Base-by-base conservation (phyloP, 2,797 vertebrate genomes). In the Corythornis leucogaster region DNA sequence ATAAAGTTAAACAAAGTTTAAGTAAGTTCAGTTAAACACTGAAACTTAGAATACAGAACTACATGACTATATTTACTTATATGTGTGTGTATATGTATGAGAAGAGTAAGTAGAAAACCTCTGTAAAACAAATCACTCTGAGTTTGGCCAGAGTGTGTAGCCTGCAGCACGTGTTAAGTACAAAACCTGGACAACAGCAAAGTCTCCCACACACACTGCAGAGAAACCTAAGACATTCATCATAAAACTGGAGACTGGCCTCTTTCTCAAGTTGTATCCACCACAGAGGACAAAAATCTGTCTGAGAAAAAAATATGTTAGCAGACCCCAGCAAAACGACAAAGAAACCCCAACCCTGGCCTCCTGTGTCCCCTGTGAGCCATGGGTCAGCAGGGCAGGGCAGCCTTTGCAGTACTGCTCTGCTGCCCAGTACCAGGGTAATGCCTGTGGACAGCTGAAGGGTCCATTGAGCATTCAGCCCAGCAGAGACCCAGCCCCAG, bases 321-420 rank as follows among this genome's bases (percentile, higher is more conserved):
- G 16, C 43, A 55, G 48, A 38, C 2, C 3, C 10, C 43, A 48
- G 9, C 3, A 12, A 75, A 68, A 31, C 3, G 6, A 8, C 0
- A 0, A 57, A 35, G 22, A 86, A 33, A 5, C 5, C 24, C 26
- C n/a, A 53, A 2, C 3, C 12, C 9, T 10, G 8, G 24, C 22
- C 12, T 55, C 19, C 28, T 1, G 0, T 2, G 66, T 33, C 18
- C 43, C 11, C 38, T 3, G 15, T 5, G 50, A 77, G 25, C 50
- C 2, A 2, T 14, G 6, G 5, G 43, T 19, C 2, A 3, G 26
- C 33, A 15, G 11, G 4, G 33, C 33, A 14, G 11, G 4, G 28
- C 21, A 46, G 62, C 15, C 22, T 8, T 1, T 0, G 3, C 1
- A 0, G 4, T 0, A 0, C 1, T 31, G 18, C 67, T 43, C 50